phyloP scores from a whole-genome alignment of 2,888 invertebrate species.

The Meiosimyza decipiens region DNA sequence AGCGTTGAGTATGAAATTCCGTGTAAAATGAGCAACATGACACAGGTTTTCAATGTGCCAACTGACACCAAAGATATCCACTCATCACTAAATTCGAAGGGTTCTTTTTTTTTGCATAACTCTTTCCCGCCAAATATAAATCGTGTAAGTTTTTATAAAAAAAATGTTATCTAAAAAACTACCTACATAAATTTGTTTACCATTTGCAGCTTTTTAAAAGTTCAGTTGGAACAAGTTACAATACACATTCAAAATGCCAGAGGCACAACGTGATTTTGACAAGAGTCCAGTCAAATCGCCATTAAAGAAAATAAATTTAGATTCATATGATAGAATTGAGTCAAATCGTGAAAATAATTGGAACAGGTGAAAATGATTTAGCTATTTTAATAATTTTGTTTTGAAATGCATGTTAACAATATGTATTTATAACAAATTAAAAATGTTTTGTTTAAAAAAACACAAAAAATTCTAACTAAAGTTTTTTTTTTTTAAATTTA shows the following conservation, averaged over 20 bases:
- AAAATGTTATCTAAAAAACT: background rate
- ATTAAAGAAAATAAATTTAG: constrained; percentile 36
- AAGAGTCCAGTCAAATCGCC: constrained; percentile 25
- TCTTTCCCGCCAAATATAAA: too few species aligned
- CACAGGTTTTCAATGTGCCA: too few species aligned
- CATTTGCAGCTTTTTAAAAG: background rate
- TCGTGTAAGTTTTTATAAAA: background rate
- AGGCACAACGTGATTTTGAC: constrained; percentile 27
- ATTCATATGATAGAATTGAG: constrained; percentile 25
- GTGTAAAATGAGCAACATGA: too few species aligned
- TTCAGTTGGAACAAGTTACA: background rate
- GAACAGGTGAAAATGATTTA: constrained; percentile 45
- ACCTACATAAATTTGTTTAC: background rate
- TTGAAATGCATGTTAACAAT: background rate
- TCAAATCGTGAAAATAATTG: constrained; percentile 34
- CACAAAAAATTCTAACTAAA: too few species aligned
- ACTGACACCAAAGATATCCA: too few species aligned
- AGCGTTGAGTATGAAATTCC: too few species aligned
- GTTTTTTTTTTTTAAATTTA: too few species aligned
- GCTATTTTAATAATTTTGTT: background rate
- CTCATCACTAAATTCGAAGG: too few species aligned
- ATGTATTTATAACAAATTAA: too few species aligned
- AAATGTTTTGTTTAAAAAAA: background rate
- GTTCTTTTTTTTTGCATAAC: too few species aligned
- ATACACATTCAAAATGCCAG: constrained; percentile 13